These are phyloP conservation scores for Tenebrio molitor DNA, from an alignment of 1,140 invertebrate genomes.

Conservation along the genomic window DNA sequence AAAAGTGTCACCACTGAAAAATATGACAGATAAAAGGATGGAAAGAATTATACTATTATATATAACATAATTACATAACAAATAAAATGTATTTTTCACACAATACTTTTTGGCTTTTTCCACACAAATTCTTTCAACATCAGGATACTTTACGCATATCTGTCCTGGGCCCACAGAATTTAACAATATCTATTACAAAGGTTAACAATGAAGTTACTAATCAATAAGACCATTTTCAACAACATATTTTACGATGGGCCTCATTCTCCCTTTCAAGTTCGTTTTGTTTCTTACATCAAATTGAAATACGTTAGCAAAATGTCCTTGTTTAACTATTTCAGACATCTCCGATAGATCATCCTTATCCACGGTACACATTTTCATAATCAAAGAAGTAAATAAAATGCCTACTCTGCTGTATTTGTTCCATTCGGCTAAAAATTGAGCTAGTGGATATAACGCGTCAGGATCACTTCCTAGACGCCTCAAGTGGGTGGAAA, in stretches of 20 bases:
- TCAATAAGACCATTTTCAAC: background rate
- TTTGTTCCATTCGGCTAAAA: slow-evolving; percentile 6
- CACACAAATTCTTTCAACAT: no score
- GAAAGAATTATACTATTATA: no score
- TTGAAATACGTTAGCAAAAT: background rate
- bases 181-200: no score
- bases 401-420: slow-evolving; percentile 8
- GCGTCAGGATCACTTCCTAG: slow-evolving; percentile 63
- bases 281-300: slow-evolving; percentile 4
- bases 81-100: no score
- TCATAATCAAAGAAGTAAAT: background rate
- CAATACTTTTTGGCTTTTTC: no score
- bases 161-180: no score
- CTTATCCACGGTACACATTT: background rate
- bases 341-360: background rate
- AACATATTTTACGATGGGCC: background rate
- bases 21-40: no score
- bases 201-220: background rate
- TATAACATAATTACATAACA: no score
- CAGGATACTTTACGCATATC: no score
- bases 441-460: background rate
- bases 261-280: background rate
- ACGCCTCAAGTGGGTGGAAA: slow-evolving; percentile 10
- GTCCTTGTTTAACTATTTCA: background rate
- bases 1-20: no score